Base-by-base conservation (phyloP, 2,888 invertebrate genomes). In the Pseudeuparius sepicola region DNA sequence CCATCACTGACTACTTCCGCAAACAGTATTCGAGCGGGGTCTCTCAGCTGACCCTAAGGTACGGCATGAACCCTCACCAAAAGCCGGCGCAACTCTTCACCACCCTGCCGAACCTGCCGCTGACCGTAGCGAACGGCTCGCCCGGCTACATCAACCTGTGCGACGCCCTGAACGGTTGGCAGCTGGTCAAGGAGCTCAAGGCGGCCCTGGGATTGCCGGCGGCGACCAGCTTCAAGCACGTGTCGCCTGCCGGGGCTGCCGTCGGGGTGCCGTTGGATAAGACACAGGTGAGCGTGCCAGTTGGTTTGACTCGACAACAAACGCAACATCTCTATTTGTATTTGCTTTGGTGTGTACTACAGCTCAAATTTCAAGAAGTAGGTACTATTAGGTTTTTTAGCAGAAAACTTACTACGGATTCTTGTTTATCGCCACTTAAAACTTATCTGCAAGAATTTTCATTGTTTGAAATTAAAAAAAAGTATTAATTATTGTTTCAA, bases 21-120 rank as follows among this genome's bases (percentile, higher is more conserved):
- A 84, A 84, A 55, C 80, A 92, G 58, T 96, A 86, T 60, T 82
- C 86, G 1, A 61, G 70, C 3, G 79, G 78, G 2, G 66, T 71
- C 2, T 78, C 89, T 0, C 92, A 92, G 56, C 55, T 94, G 31
- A 78, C 84, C 1, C 66, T 96, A 27, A 40, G 42, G 42, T 97
- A 98, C 63, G 97, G 81, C 34, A 94, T 94, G 89, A 97, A 97
- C 64, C 97, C 97, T 0, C 97, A 97, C 58, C 97, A 97, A 59
- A 90, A 89, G 57, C 93, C 93, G 1, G 94, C 94, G 0, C 93
- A 93, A 55, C 66, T 96, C 4, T 94, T 76, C 60, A 90, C 90
- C 0, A 82, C 76, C 1, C 61, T 78, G 13, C 71, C 80, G 33
- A 68, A 78, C 32, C 66, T 97, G 34, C 97, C 97, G 0, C 61